phyloP scores from a whole-genome alignment of 2,888 invertebrate genomes.

The Oscheius myriophilus region DNA sequence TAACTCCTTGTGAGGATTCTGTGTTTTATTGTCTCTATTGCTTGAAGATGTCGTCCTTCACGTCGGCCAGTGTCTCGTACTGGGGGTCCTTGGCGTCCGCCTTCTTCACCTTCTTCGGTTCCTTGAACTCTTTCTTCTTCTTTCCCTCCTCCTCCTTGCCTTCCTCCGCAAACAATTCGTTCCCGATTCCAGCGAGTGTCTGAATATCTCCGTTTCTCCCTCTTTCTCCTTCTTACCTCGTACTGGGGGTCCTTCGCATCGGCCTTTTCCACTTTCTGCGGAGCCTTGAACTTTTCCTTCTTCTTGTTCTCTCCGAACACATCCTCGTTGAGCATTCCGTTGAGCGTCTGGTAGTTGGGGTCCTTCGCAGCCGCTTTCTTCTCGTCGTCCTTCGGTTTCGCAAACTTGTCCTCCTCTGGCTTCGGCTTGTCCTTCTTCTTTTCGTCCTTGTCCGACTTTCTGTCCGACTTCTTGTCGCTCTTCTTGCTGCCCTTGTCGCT shows the following conservation, averaged over 20 bases:
- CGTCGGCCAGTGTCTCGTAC: constrained; percentile 47
- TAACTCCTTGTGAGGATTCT: no score
- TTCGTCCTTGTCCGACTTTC: constrained; percentile 26
- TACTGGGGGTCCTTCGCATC: constrained; percentile 38
- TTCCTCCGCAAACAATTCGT: no score
- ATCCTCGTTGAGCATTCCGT: constrained; percentile 21
- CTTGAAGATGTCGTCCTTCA: constrained; percentile 46
- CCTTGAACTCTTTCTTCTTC: constrained; percentile 5
- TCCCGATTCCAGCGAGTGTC: constrained; percentile 8
- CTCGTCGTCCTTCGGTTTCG: constrained; percentile 37
- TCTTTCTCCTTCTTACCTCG: no score
- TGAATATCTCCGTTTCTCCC: constrained; percentile 10
- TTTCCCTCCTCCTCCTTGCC: constrained; percentile 31
- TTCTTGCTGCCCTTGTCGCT: constrained; percentile 2
- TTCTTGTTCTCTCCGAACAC: constrained; percentile 43
- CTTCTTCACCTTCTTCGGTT: constrained; percentile 23
- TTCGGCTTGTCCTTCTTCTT: constrained; percentile 23
- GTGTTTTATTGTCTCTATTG: no score
- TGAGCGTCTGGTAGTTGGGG: constrained; percentile 37
- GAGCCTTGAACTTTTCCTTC: constrained; percentile 40
- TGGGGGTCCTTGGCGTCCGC: constrained; percentile 47
- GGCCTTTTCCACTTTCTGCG: no score
- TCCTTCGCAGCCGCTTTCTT: constrained; percentile 41
- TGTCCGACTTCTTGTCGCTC: constrained; percentile 5
- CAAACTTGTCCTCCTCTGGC: constrained; percentile 31